Evolutionary conservation across 2,888 invertebrate species (phyloP).

Genomic region (Rhagium mordax): DNA sequence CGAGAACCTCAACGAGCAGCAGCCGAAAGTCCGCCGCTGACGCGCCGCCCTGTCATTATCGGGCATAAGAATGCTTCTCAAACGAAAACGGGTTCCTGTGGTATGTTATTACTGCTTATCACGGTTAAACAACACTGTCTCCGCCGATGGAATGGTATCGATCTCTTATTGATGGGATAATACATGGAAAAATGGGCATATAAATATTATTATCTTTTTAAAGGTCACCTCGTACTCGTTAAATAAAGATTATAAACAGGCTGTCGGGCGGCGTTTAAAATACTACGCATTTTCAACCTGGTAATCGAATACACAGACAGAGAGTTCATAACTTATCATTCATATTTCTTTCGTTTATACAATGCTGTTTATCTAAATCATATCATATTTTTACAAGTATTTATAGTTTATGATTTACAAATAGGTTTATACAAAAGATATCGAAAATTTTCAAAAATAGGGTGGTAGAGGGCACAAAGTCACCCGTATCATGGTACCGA

Average conservation of each 20-base stretch:
- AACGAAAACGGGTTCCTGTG: conserved; percentile 50
- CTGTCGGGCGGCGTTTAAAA: not conserved
- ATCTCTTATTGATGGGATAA: conserved; percentile 42
- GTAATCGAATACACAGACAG: not conserved
- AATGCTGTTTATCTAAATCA: too few species aligned
- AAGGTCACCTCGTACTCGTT: conserved; percentile 20
- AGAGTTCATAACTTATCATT: too few species aligned
- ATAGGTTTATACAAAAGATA: too few species aligned
- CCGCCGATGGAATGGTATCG: conserved; percentile 36
- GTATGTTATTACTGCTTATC: conserved; percentile 51
- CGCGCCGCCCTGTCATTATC: conserved; percentile 51
- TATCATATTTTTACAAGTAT: too few species aligned
- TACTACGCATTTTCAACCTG: not conserved
- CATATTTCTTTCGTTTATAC: too few species aligned
- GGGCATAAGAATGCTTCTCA: conserved; percentile 50
- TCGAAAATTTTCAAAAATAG: too few species aligned
- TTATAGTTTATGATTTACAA: too few species aligned
- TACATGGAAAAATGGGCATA: conserved; percentile 39
- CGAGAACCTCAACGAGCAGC: not conserved
- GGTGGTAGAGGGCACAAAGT: too few species aligned
- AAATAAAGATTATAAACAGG: conserved; percentile 1
- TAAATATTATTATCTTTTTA: conserved; percentile 35
- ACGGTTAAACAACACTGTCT: conserved; percentile 36
- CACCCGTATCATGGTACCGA: too few species aligned
- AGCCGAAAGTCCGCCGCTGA: not conserved